Evolutionary conservation across 2,113 vertebrate genomes (phyloP).

Genomic region (Athene noctua): DNA sequence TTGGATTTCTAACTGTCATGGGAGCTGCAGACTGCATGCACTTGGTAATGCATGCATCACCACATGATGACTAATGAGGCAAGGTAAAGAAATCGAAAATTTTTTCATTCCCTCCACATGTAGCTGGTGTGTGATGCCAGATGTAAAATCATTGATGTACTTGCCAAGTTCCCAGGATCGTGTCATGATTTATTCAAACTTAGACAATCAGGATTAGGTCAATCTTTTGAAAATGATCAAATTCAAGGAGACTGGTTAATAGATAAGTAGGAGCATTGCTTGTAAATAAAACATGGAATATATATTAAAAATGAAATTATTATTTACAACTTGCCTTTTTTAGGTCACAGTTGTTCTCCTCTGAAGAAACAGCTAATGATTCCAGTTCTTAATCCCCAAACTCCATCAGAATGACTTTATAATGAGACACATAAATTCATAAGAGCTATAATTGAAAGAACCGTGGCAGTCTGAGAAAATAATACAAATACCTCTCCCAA

Average conservation of each 20-base stretch:
- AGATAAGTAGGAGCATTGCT: constrained; percentile 13
- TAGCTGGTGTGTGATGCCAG: constrained; percentile 63
- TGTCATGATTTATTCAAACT: constrained; percentile 70
- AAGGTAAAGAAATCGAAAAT: constrained; percentile 57
- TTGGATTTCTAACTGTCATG: constrained; percentile 59
- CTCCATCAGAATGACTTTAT: constrained; percentile 33
- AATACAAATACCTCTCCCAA: neutral
- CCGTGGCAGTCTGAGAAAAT: constrained; percentile 25
- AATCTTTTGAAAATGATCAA: constrained; percentile 43
- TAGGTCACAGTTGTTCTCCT: constrained; percentile 19
- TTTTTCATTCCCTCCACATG: constrained; percentile 53
- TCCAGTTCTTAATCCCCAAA: constrained; percentile 38
- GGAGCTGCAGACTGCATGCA: constrained; percentile 28
- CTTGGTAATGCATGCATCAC: constrained; percentile 37
- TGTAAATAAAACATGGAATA: constrained; percentile 56
- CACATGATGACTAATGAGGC: constrained; percentile 70
- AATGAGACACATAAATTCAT: constrained; percentile 51
- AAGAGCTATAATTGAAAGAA: constrained; percentile 36
- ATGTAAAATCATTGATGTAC: constrained; percentile 60
- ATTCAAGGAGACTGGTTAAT: constrained; percentile 44
- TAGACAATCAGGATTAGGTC: constrained; percentile 49
- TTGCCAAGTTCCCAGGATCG: constrained; percentile 67
- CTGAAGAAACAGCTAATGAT: constrained; percentile 55
- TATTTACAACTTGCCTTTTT: constrained; percentile 46
- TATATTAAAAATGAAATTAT: constrained; percentile 30